Conservation (phyloP, 2,113 vertebrate genomes). For the Melanerpes aurifrons region DNA sequence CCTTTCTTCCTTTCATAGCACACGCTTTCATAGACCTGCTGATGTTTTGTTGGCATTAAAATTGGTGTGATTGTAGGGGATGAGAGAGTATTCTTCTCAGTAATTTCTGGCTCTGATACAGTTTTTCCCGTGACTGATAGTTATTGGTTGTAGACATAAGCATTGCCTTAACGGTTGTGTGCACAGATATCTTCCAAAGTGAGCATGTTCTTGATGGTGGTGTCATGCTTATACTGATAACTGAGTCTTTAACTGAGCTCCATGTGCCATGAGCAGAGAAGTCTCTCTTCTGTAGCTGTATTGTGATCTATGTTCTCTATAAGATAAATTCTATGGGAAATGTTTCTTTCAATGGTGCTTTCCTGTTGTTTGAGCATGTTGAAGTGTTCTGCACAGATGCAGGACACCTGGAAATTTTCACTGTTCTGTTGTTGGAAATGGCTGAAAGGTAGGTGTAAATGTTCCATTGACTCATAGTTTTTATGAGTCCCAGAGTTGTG, state of each 20-base stretch:
- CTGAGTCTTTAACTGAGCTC: not conserved
- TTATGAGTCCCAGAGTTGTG: not conserved
- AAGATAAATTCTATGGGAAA: not conserved
- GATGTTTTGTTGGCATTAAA: not conserved
- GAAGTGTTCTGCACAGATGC: not conserved
- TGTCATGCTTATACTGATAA: not conserved
- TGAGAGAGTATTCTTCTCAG: too few relatives aligned
- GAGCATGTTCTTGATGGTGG: not conserved
- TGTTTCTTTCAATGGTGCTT: not conserved
- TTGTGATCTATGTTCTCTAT: not conserved
- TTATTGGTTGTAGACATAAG: not conserved
- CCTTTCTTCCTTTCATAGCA: not conserved
- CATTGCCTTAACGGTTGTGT: not conserved
- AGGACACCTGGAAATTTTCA: not conserved
- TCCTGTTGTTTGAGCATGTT: not conserved
- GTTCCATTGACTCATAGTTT: not conserved
- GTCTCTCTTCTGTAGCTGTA: not conserved
- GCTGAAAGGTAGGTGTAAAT: not conserved
- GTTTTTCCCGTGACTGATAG: not conserved
- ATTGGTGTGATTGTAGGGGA: too few relatives aligned
- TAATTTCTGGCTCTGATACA: not conserved
- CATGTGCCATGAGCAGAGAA: not conserved
- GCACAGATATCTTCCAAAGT: not conserved
- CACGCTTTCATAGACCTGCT: not conserved
- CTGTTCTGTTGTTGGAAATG: not conserved